Evolutionary conservation across 1,140 invertebrate genomes (phyloP).

Genomic region (Calliphora vicina): DNA sequence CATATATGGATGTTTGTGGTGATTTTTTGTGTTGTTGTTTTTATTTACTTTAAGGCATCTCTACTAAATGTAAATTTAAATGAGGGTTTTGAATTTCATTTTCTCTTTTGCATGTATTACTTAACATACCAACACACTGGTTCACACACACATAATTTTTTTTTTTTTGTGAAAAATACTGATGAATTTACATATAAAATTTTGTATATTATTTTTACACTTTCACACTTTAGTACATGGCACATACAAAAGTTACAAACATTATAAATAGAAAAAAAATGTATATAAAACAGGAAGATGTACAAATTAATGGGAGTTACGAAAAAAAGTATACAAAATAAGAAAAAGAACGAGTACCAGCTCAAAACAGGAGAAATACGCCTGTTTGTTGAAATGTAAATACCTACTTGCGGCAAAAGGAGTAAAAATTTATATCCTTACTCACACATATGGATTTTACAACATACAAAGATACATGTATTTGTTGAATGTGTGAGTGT

Average conservation of each 20-base stretch:
- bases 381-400: not conserved
- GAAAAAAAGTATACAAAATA: not conserved
- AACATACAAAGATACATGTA: not conserved
- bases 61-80: constrained; percentile 12
- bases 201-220: not conserved
- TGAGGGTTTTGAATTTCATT: constrained; percentile 13
- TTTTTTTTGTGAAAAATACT: not conserved
- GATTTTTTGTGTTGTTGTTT: not conserved
- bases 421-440: not conserved
- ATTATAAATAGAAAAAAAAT: not conserved
- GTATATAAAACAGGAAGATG: not conserved
- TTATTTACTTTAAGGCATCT: not conserved
- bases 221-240: not conserved
- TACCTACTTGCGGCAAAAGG: not conserved
- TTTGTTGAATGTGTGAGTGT: not conserved
- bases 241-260: not conserved
- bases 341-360: not conserved
- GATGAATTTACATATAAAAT: not conserved
- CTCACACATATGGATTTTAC: not conserved
- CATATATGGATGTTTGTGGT: constrained; percentile 1
- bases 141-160: not conserved
- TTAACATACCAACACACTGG: not conserved
- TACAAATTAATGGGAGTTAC: not conserved
- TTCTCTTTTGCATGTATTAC: constrained; percentile 7
- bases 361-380: not conserved